phyloP scores from a whole-genome alignment of 2,113 vertebrate species.

The Burhinus bistriatus region DNA sequence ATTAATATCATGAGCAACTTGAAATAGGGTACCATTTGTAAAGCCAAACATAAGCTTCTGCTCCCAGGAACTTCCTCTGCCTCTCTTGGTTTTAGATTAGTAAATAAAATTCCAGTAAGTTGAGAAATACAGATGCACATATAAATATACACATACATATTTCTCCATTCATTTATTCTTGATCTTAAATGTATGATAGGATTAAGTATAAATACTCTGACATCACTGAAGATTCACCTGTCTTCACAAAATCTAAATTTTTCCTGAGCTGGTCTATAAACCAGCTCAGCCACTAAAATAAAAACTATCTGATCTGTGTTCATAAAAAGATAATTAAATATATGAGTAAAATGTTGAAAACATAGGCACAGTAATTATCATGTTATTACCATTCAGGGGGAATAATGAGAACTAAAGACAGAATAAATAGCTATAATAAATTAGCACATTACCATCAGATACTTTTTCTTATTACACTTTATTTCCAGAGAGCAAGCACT shows the following conservation, averaged over 20 bases:
- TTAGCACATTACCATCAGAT: neutral
- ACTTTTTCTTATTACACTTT: neutral
- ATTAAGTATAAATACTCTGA: neutral
- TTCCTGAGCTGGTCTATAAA: neutral
- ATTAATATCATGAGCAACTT: neutral
- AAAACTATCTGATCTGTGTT: neutral
- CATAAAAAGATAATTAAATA: neutral
- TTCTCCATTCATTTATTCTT: neutral
- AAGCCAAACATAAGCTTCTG: neutral
- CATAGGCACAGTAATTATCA: neutral
- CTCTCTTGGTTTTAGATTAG: neutral
- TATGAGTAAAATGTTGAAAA: neutral
- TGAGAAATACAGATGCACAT: neutral
- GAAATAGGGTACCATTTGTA: neutral
- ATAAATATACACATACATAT: neutral
- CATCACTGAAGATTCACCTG: neutral
- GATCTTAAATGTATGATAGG: neutral
- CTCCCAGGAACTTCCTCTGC: neutral
- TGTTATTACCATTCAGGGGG: neutral
- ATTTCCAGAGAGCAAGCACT: neutral
- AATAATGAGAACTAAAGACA: neutral
- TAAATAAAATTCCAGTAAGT: neutral
- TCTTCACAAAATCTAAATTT: neutral
- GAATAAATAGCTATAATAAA: neutral
- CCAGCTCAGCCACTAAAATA: neutral